A percentile compares a stretch with the other conserved stretches of the same genome.
These are phyloP conservation scores for Hippopotamyrus pictus DNA, from an alignment of 2,797 vertebrate species.

Conservation along the genomic window DNA sequence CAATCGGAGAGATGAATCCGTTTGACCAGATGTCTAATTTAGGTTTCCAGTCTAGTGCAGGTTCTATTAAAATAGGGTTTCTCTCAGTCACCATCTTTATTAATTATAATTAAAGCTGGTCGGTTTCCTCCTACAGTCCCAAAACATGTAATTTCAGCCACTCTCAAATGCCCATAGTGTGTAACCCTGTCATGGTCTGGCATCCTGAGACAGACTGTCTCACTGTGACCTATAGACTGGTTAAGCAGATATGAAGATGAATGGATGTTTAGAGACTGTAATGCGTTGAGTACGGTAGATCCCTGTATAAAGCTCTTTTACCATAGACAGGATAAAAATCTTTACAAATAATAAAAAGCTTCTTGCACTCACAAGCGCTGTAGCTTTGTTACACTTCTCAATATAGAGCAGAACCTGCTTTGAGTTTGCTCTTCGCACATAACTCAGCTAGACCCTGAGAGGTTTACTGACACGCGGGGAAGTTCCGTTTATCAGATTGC, in stretches of 20 bases:
- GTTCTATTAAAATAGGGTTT: background rate
- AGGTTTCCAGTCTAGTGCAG: background rate
- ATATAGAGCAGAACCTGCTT: background rate
- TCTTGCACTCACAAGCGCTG: background rate
- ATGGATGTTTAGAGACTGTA: background rate
- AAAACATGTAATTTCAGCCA: background rate
- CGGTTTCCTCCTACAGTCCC: background rate
- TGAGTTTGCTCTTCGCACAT: background rate
- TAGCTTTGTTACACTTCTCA: background rate
- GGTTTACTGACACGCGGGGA: background rate
- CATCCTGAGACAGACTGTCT: background rate
- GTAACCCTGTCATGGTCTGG: background rate
- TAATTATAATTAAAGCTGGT: background rate
- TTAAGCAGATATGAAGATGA: background rate
- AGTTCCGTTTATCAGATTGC: background rate
- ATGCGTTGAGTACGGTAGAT: background rate
- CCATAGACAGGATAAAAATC: background rate
- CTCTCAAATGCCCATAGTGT: too few relatives aligned
- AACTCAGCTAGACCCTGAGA: background rate
- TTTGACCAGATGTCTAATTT: background rate
- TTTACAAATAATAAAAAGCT: background rate
- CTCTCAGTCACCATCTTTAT: background rate
- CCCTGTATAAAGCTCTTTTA: background rate
- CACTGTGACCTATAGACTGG: background rate
- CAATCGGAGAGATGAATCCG: background rate